Evolutionary conservation across 2,113 vertebrate genomes (phyloP), one percentile per base, ranked within the genome.

Genomic region (Hepsetus odoe): DNA sequence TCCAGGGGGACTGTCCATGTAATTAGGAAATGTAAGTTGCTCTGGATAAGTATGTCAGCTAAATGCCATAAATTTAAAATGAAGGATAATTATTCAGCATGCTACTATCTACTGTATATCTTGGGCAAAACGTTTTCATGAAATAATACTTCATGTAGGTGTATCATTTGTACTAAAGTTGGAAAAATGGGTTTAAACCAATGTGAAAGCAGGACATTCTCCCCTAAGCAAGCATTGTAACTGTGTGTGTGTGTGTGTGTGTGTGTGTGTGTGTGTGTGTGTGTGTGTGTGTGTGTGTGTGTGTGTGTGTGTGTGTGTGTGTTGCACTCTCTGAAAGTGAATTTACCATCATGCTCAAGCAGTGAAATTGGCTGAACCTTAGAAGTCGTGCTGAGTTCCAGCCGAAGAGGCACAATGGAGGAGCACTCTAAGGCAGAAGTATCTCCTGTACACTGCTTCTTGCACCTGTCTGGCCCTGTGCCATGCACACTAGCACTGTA

Each of bases 331-430:
- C 51, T 55, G 9, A 22, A 24, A 55, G n/a, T 1, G 51, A 55
- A 24, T 55, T 55, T 55, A 55, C 51, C 51, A 55, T 55, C 51
- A 11, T 9, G 51, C 51, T 55, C 51, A 55, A 22, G 8, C n/a
- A 55, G 51, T 24, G 51, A 22, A 55, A 55, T 55, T 55, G 51
- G 51, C 51, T 55, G 51, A 55, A 55, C 51, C 51, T 2, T 55
- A 24, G 51, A 55, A 55, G 51, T 55, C 51, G n/a, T 55, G 51
- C 51, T 55, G n/a, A 55, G 51, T 55, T 55, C n/a, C 51, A 55
- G 51, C 51, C 24, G 51, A 55, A 55, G n/a, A 22, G 51, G n/a
- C 51, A 55, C 51, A 55, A 24, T 55, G 51, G 51, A 55, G 51
- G 1, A 55, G 51, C 51, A 55, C n/a, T 55, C n/a, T n/a, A 55